Base-by-base conservation (phyloP, 2,888 invertebrate species). In the Hirtodrosophila trivittata region DNA sequence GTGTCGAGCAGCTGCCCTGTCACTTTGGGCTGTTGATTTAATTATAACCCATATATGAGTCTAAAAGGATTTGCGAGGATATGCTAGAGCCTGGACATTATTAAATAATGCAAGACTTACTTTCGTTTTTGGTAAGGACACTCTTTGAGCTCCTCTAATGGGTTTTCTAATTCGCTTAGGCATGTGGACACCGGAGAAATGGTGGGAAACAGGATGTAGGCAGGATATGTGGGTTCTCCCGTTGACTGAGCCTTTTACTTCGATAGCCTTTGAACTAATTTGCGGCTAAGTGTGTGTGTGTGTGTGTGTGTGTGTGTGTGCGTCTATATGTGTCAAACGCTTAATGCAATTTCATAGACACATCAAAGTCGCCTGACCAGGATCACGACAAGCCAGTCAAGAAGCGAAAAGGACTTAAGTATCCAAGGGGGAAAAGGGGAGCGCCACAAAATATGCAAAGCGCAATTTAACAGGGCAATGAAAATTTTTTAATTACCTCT, bases 401-500 rank as follows among this genome's bases (percentile, higher is more conserved):
- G 3, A 1, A 18, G 30, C 2, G 21, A 13, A 5, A 66, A 50
- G 49, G 39, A 39, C 9, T 13, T 5, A 21, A 25, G 14, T 16
- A 21, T 9, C 13, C 10, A 46, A 16, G 45, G 13, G 12, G 8
- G 16, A 32, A 4, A 26, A 12, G 60, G 35, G 32, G 21, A n/a
- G 28, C 13, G 59, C 75, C 83, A 38, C 80, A 77, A 82, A 85
- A 78, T 78, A 78, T 85, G 78, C 64, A 78, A 85, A 85, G 66
- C 80, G 60, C 66, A 83, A 80, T 80, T 80, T 62, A 86, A 76
- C 62, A 80, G 59, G 43, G 57, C 57, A 69, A 83, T 78, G 46
- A 80, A 80, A 70, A 68, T 75, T 60, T 76, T 80, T 86, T 80
- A 80, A 80, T 80, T 80, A 86, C 80, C 80, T 66, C 65, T 80